Evolutionary conservation across 1,140 invertebrate genomes (phyloP).

Genomic region (Rhizoglyphus robini): DNA sequence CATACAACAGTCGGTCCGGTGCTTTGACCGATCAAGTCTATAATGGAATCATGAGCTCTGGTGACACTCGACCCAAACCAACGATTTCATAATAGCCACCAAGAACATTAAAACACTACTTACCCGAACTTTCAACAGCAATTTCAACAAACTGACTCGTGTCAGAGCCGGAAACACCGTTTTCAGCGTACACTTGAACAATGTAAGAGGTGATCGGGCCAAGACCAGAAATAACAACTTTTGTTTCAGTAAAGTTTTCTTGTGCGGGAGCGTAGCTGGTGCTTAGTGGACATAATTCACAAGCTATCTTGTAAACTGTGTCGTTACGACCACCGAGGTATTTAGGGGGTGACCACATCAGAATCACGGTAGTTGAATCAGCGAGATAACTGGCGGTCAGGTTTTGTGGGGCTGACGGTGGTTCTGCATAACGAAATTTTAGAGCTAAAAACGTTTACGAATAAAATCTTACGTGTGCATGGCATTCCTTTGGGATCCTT

Average conservation of each 20-base stretch:
- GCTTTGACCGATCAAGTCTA: too few relatives aligned
- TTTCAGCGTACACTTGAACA: constrained; percentile 73
- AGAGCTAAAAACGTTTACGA: neutral
- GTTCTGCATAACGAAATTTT: constrained; percentile 43
- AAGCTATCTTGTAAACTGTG: constrained; percentile 68
- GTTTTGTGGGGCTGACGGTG: constrained; percentile 79
- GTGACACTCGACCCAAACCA: too few relatives aligned
- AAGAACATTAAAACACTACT: neutral
- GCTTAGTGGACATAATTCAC: constrained; percentile 60
- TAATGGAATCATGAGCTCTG: too few relatives aligned
- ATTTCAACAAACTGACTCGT: constrained; percentile 62
- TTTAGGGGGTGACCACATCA: constrained; percentile 72
- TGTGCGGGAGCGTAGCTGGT: constrained; percentile 57
- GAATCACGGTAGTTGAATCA: constrained; percentile 77
- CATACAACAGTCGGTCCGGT: too few relatives aligned
- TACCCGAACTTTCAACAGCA: constrained; percentile 67
- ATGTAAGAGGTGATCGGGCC: constrained; percentile 80
- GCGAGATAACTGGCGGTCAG: constrained; percentile 71
- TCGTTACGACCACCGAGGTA: constrained; percentile 64
- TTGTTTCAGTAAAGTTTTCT: constrained; percentile 74
- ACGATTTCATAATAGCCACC: too few relatives aligned
- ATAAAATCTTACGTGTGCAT: constrained; percentile 57
- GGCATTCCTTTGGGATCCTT: constrained; percentile 70
- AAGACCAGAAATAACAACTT: constrained; percentile 73
- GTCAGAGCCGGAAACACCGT: constrained; percentile 54